phyloP scores from a whole-genome alignment of 2,797 vertebrate genomes.

The Vipera ursinii region DNA sequence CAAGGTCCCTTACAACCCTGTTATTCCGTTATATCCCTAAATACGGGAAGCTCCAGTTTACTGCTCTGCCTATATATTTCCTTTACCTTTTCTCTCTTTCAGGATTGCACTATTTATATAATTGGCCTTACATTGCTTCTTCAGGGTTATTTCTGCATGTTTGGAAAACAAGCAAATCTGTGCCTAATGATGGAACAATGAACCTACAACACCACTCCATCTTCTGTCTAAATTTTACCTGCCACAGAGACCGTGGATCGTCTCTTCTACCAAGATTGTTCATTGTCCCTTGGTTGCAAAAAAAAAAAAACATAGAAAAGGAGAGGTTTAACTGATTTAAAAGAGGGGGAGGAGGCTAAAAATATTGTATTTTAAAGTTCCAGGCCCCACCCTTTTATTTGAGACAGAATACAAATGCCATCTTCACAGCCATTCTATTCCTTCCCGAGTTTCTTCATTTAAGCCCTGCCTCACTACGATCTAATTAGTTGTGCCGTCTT shows the following conservation, averaged over 20 bases:
- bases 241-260: neutral
- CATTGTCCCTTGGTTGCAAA: neutral
- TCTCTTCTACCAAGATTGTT: neutral
- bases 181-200: neutral
- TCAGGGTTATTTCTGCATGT: neutral
- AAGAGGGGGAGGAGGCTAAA: rapidly evolving
- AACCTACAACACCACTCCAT: too few species aligned
- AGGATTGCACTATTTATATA: neutral
- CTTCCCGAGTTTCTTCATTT: conserved; percentile 23
- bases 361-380: neutral
- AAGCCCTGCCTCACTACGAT: neutral
- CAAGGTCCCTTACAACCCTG: too few species aligned
- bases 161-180: neutral
- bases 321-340: neutral
- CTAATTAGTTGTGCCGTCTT: conserved; percentile 44
- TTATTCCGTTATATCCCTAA: neutral
- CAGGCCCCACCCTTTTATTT: neutral
- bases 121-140: neutral
- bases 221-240: neutral
- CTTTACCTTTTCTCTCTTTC: neutral
- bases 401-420: neutral
- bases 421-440: conserved; percentile 6
- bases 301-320: neutral
- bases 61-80: neutral
- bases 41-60: neutral